Base-by-base conservation (phyloP, 1,140 invertebrate species). In the Pinna nobilis region DNA sequence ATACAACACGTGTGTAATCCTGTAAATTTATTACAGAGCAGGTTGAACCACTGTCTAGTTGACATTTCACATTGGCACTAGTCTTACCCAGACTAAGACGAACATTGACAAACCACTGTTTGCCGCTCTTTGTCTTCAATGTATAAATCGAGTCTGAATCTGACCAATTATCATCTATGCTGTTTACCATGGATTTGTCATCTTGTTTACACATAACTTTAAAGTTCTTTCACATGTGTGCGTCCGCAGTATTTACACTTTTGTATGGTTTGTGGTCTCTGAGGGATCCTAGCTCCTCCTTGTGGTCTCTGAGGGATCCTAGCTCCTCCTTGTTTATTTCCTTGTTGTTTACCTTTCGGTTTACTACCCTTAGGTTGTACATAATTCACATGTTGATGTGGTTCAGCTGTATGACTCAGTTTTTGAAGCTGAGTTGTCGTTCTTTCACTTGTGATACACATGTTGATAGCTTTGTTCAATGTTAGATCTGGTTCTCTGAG, bases 1-100 rank as follows among this genome's bases (percentile, higher is more conserved):
- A n/a, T n/a, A n/a, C n/a, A n/a, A n/a, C n/a, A n/a, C n/a, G n/a
- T n/a, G n/a, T n/a, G n/a, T n/a, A n/a, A n/a, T n/a, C n/a, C n/a
- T n/a, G n/a, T n/a, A n/a, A n/a, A n/a, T n/a, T n/a, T n/a, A n/a
- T n/a, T n/a, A n/a, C n/a, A n/a, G n/a, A n/a, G 25, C 51, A 68
- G 39, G 66, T 68, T 4, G 66, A 55, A 15, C 66, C 66, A 7
- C 33, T 51, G 53, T 68, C 66, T 6, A 68, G 49, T 57, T 68
- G 66, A 44, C 66, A 68, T 28, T 41, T 44, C 9, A 68, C 35
- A 18, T 57, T n/a, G n/a, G n/a, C n/a, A 5, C 15, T 18, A 7
- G 32, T 15, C 18, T 39, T 13, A 23, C 20, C 47, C 25, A 44
- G 4, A 30, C 6, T 28, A 33, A 68, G 41, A 15, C 41, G 55